These are phyloP conservation scores for Aphaenogaster rudis DNA, from an alignment of 1,140 invertebrate species.

Conservation along the genomic window DNA sequence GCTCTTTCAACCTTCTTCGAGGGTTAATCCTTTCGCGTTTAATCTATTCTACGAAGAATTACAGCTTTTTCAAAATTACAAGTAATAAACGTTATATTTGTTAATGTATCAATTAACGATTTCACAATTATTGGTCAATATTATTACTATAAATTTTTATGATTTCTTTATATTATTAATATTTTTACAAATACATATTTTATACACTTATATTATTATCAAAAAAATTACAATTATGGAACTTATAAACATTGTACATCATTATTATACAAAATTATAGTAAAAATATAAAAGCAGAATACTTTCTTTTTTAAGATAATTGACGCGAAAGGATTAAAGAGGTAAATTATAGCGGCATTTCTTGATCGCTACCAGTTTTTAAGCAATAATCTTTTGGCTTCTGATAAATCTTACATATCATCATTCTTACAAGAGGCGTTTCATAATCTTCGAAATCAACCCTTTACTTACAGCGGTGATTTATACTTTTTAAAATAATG, in stretches of 20 bases:
- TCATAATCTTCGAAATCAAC: not conserved
- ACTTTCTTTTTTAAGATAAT: not conserved
- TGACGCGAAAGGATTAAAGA: not conserved
- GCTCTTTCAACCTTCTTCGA: not conserved
- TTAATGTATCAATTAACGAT: not conserved
- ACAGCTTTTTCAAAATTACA: constrained; percentile 6
- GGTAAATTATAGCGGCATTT: not conserved
- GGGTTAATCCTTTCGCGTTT: not conserved
- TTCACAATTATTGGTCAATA: not conserved
- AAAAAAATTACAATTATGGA: not conserved
- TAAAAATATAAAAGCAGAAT: not conserved
- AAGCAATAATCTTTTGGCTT: constrained; percentile 53
- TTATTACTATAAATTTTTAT: not conserved
- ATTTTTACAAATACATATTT: not conserved
- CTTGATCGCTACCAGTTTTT: not conserved
- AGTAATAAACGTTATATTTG: not conserved
- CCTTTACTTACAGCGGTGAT: constrained; percentile 17
- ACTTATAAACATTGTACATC: not conserved
- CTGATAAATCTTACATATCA: constrained; percentile 67
- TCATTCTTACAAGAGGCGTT: constrained; percentile 23
- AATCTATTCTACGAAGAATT: not conserved
- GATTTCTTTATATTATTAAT: constrained; percentile 9
- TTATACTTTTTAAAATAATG: not conserved
- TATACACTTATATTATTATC: not conserved
- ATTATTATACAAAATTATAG: not conserved